These are phyloP conservation scores for Nomada lathburiana DNA, from an alignment of 2,888 invertebrate genomes.

Conservation along the genomic window DNA sequence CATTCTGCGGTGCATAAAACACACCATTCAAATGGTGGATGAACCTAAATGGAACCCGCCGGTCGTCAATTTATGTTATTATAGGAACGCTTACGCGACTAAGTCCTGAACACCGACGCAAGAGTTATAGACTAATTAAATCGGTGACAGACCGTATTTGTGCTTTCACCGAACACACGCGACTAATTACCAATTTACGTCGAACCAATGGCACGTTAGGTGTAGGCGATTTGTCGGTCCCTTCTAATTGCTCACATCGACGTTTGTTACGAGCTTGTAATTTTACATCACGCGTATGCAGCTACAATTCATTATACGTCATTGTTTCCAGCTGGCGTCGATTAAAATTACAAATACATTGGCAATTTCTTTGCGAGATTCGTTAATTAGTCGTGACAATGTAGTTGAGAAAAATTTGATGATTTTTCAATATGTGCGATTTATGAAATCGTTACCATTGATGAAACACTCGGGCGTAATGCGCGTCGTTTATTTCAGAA, in stretches of 20 bases:
- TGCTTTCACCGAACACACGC: constrained; percentile 71
- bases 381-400: background rate
- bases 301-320: constrained; percentile 44
- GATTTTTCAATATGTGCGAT: too few species aligned
- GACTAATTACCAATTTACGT: constrained; percentile 75
- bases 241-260: constrained; percentile 65
- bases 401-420: background rate
- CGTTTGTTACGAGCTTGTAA: constrained; percentile 65
- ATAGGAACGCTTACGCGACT: constrained; percentile 40
- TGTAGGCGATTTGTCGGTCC: constrained; percentile 67
- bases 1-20: constrained; percentile 48
- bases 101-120: constrained; percentile 51
- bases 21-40: constrained; percentile 31
- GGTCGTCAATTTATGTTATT: constrained; percentile 66
- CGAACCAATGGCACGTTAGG: constrained; percentile 62
- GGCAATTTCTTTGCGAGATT: background rate
- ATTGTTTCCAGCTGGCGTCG: constrained; percentile 4
- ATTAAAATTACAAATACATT: constrained; percentile 15
- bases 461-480: too few species aligned
- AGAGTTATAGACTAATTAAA: constrained; percentile 80
- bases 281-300: constrained; percentile 39
- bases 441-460: too few species aligned
- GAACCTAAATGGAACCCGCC: constrained; percentile 34
- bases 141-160: constrained; percentile 77
- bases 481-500: too few species aligned